A percentile compares a stretch with the other conserved stretches of the same genome.
phyloP scores from a whole-genome alignment of 1,140 invertebrate species.

The Campoletis sonorensis region DNA sequence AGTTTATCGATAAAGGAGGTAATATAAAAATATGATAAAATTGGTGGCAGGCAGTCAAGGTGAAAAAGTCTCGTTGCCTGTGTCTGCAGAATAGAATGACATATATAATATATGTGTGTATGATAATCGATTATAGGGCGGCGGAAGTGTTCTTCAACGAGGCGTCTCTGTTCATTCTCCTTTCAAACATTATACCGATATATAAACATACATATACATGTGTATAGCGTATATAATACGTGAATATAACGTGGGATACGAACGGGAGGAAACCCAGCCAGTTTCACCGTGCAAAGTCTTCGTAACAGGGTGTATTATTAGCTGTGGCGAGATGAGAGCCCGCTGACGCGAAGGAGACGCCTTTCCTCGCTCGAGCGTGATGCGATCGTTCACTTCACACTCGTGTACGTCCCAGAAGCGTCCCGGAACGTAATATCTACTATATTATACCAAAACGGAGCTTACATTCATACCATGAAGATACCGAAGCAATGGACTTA shows the following conservation, averaged over 20 bases:
- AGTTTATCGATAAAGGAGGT: background rate
- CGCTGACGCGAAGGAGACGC: slow-evolving; percentile 44
- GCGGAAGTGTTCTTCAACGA: slow-evolving; percentile 41
- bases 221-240: background rate
- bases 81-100: background rate
- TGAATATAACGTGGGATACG: background rate
- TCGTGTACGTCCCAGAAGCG: slow-evolving; percentile 17
- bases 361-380: slow-evolving; percentile 45
- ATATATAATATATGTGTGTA: background rate
- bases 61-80: background rate
- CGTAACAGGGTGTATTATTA: slow-evolving; percentile 42
- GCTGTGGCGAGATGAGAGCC: slow-evolving; percentile 32
- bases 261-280: slow-evolving; percentile 1
- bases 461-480: background rate
- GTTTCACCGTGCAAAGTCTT: slow-evolving; percentile 31
- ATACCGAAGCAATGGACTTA: background rate
- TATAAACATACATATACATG: background rate
- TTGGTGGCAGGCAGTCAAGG: slow-evolving; percentile 1
- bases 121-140: slow-evolving; percentile 33
- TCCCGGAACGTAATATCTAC: slow-evolving; percentile 6
- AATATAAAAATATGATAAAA: slow-evolving; percentile 26
- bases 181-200: slow-evolving; percentile 22
- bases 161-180: slow-evolving; percentile 33
- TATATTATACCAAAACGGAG: slow-evolving; percentile 13
- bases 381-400: slow-evolving; percentile 49